Evolutionary conservation across 2,797 vertebrate species (phyloP).

Genomic region (Staurois parvus): DNA sequence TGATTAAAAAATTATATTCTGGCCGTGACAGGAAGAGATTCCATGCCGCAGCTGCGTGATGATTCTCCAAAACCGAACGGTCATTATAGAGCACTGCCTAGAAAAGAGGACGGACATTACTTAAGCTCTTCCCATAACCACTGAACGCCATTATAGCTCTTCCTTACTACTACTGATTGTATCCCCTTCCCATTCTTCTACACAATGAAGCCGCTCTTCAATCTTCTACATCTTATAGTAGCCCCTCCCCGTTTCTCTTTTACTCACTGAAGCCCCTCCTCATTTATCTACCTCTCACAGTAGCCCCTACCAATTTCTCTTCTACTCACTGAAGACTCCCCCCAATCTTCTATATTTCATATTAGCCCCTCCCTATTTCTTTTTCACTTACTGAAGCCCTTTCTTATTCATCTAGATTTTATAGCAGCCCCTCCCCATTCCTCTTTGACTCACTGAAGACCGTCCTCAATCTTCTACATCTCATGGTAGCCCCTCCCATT

Average conservation of each 20-base stretch:
- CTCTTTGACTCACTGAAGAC: not conserved
- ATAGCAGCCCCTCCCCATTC: not conserved
- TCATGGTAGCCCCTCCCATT: not conserved
- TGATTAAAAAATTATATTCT: conserved; percentile 94
- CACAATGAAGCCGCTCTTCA: not conserved
- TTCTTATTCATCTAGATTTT: not conserved
- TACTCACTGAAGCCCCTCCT: not conserved
- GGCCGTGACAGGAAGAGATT: conserved; percentile 95
- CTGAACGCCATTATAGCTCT: not conserved
- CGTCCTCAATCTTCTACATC: not conserved
- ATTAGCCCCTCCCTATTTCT: not conserved
- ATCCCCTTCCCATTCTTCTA: too few relatives aligned
- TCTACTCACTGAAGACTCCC: not conserved
- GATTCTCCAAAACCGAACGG: conserved; percentile 96
- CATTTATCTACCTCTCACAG: too few relatives aligned
- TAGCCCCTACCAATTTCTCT: not conserved
- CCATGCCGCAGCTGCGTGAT: conserved; percentile 97
- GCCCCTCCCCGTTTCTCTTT: not conserved
- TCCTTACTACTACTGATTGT: too few relatives aligned
- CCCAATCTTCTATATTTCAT: not conserved
- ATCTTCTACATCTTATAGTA: not conserved
- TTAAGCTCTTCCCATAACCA: not conserved
- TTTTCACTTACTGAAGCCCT: not conserved
- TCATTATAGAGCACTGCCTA: conserved; percentile 96
- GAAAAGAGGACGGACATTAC: not conserved